These are phyloP conservation scores for Micrasema longulum DNA, from an alignment of 1,140 invertebrate genomes.

Conservation along the genomic window DNA sequence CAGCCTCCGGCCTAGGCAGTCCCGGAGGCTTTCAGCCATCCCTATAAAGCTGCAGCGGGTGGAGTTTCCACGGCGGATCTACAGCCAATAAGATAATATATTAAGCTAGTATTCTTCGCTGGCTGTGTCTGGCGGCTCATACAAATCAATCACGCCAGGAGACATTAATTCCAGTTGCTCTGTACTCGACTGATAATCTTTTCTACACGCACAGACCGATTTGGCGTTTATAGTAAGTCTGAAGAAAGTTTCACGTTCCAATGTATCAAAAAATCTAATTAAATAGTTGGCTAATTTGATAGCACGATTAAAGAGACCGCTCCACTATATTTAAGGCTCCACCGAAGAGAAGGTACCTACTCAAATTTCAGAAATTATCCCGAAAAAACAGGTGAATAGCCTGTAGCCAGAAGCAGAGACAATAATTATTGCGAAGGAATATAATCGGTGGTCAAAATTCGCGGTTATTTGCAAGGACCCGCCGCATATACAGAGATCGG, in stretches of 20 bases:
- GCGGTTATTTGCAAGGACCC: conserved; percentile 14
- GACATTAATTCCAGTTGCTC: too few species aligned
- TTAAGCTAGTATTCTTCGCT: too few species aligned
- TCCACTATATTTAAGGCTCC: too few species aligned
- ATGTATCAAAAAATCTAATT: too few species aligned
- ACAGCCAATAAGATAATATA: neutral
- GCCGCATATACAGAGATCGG: neutral
- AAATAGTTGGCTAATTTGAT: too few species aligned
- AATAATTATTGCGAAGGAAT: conserved; percentile 3
- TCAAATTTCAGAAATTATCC: neutral
- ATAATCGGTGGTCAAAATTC: conserved; percentile 12
- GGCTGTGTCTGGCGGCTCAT: neutral
- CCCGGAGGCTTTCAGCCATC: neutral
- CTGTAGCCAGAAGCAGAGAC: neutral
- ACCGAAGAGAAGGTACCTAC: neutral
- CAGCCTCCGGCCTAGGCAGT: conserved; percentile 8
- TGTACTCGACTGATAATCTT: too few species aligned
- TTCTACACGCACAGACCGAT: too few species aligned
- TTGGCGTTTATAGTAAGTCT: too few species aligned
- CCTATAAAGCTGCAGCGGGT: neutral
- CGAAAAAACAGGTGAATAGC: neutral
- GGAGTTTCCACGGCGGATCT: neutral
- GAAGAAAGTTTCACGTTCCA: too few species aligned
- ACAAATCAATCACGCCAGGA: neutral
- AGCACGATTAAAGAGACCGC: too few species aligned